Conservation (phyloP, 2,113 vertebrate species). For the Hypanus sabinus region DNA sequence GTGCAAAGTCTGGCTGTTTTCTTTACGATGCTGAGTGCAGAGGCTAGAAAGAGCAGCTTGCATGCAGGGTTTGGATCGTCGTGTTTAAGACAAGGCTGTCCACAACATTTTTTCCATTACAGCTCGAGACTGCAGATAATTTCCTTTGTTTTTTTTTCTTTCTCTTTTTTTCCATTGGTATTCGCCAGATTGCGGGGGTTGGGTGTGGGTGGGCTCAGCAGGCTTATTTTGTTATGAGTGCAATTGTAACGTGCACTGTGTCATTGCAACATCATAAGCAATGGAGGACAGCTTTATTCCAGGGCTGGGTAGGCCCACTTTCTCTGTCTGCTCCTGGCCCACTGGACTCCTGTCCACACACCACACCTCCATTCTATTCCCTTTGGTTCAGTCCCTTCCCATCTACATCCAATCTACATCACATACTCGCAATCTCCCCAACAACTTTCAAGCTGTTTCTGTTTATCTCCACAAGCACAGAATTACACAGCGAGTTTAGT, state of each 20-base stretch:
- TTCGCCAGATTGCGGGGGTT: slow-evolving; percentile 48
- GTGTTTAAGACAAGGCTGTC: slow-evolving; percentile 49
- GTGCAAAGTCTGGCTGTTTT: slow-evolving; percentile 48
- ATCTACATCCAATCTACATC: too few species aligned
- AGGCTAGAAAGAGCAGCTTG: slow-evolving; percentile 42
- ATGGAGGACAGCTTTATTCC: neutral
- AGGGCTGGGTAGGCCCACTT: too few species aligned
- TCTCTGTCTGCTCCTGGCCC: too few species aligned
- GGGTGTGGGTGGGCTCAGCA: neutral
- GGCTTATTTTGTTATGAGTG: slow-evolving; percentile 18
- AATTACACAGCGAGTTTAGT: neutral
- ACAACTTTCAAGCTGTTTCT: neutral
- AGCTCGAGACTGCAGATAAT: slow-evolving; percentile 54
- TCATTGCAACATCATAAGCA: neutral
- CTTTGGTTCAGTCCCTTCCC: too few species aligned
- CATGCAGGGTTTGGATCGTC: slow-evolving; percentile 50
- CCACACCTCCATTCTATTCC: too few species aligned
- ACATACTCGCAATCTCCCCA: too few species aligned
- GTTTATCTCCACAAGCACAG: neutral
- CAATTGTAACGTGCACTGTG: neutral
- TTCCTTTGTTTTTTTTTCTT: slow-evolving; percentile 46
- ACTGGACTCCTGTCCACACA: too few species aligned
- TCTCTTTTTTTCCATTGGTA: slow-evolving; percentile 51
- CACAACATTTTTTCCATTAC: slow-evolving; percentile 57
- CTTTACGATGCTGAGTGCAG: slow-evolving; percentile 32